Percentiles rank a stretch among this genome's conserved stretches.
Conservation (phyloP, 2,888 invertebrate genomes). For the Mycalesis mineus region DNA sequence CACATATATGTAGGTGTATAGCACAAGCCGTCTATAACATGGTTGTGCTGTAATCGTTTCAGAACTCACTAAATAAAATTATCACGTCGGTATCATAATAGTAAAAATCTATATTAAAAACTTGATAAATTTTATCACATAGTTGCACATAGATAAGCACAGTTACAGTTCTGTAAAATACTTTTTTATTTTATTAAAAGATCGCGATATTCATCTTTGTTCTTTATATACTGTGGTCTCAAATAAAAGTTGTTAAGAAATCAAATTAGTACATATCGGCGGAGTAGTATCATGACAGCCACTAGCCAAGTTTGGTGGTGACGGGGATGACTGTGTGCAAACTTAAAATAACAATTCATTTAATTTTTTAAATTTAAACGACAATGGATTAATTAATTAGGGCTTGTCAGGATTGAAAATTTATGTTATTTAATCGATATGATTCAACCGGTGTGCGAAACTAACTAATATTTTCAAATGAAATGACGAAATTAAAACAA, state of each 20-base stretch:
- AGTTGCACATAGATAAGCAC: constrained; percentile 18
- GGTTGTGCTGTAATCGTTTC: constrained; percentile 19
- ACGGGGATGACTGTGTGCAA: too few species aligned
- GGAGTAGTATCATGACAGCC: too few species aligned
- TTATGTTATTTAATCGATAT: too few species aligned
- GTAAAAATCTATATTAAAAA: constrained; percentile 10
- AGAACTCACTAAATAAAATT: not conserved
- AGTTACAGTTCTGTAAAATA: constrained; percentile 2
- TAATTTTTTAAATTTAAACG: too few species aligned
- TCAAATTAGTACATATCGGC: too few species aligned
- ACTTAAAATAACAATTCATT: too few species aligned
- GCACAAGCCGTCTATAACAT: constrained; percentile 21
- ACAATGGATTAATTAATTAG: too few species aligned
- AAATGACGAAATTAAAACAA: too few species aligned
- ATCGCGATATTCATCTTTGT: not conserved
- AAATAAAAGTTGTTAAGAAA: constrained; percentile 6
- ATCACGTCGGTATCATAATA: constrained; percentile 6
- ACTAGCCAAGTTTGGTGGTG: too few species aligned
- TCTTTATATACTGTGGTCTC: not conserved
- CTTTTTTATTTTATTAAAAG: not conserved
- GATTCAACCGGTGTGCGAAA: too few species aligned
- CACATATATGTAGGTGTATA: constrained; percentile 14
- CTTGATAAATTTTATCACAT: constrained; percentile 12
- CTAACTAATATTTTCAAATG: too few species aligned
- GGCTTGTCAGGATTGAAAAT: too few species aligned